Evolutionary conservation across 2,888 invertebrate species (phyloP).

Genomic region (Dione vanillae): DNA sequence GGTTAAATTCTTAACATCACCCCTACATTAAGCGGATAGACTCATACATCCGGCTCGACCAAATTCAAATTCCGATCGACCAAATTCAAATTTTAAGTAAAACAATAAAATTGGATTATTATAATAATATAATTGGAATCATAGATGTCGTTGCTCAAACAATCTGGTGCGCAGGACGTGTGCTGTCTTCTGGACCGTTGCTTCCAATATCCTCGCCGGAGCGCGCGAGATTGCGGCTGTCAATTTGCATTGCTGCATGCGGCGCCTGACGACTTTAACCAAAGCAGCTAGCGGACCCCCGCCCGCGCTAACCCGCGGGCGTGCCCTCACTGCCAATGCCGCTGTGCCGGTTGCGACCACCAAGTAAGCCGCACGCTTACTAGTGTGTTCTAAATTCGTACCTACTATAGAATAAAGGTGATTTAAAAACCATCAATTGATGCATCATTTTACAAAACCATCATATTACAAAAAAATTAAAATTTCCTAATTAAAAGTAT

Average conservation of each 20-base stretch:
- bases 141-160: slow-evolving; percentile 61
- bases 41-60: slow-evolving; percentile 19
- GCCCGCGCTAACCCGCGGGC: slow-evolving; percentile 80
- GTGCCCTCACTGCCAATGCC: slow-evolving; percentile 79
- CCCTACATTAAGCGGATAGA: slow-evolving; percentile 6
- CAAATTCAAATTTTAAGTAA: not conserved
- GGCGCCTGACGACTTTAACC: slow-evolving; percentile 86
- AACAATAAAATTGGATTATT: slow-evolving; percentile 4
- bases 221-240: slow-evolving; percentile 94
- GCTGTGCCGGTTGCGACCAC: slow-evolving; percentile 78
- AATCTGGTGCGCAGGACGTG: slow-evolving; percentile 87
- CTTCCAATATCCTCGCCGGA: slow-evolving; percentile 92
- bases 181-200: slow-evolving; percentile 95
- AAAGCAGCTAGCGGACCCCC: slow-evolving; percentile 84
- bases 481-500: not conserved
- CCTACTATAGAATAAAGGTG: slow-evolving; percentile 11
- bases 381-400: slow-evolving; percentile 59
- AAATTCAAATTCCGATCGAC: slow-evolving; percentile 14
- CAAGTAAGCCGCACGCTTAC: slow-evolving; percentile 79
- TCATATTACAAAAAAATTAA: not conserved
- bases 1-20: not conserved
- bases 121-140: slow-evolving; percentile 18
- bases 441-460: too few relatives aligned
- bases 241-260: slow-evolving; percentile 95
- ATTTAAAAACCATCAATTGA: slow-evolving; percentile 13